Evolutionary conservation across 1,140 invertebrate species (phyloP), one percentile per base, ranked within the genome.

Genomic region (Leptinotarsa lineolata): DNA sequence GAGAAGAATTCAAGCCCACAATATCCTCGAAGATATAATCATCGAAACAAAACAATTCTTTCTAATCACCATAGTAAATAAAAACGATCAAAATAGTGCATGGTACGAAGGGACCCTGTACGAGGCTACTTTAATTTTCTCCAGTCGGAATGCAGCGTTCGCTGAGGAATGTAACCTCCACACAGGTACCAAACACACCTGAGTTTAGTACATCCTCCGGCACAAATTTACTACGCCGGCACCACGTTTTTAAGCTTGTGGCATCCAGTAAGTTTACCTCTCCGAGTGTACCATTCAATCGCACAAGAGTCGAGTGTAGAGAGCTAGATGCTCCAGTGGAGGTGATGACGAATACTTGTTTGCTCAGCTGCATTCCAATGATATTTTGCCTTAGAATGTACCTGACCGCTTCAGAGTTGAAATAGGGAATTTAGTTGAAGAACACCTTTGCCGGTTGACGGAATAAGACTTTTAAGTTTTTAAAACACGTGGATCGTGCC

Each of bases 361-460:
- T 81, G 82, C 76, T 48, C 79, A 61, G 48, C 77, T 75, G 81
- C 82, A 83, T 83, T 83, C 82, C 82, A 72, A 76, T 78, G 79
- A 81, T 82, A 77, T 82, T 83, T 82, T 81, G 77, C 79, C 75
- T 80, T 74, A 79, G 82, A 83, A 76, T 82, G 81, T 83, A 82
- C 80, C 81, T 83, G 82, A 81, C 81, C 82, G 81, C 78, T 79
- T 74, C 79, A 79, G 76, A 80, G 75, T 79, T 79, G 76, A 80
- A 79, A 78, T 81, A 76, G 78, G 78, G 76, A 80, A 78, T 79
- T 81, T 79, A 82, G 81, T 82, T 74, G 79, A 80, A 79, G 78
- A 81, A 81, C 76, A 78, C 75, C 79, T 79, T 77, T 76, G 80
- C 79, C 80, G 80, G 81, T 74, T 77, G 79, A 75, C 75, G 76